Evolutionary conservation across 2,797 vertebrate species (phyloP).

Genomic region (Arvicola amphibius): DNA sequence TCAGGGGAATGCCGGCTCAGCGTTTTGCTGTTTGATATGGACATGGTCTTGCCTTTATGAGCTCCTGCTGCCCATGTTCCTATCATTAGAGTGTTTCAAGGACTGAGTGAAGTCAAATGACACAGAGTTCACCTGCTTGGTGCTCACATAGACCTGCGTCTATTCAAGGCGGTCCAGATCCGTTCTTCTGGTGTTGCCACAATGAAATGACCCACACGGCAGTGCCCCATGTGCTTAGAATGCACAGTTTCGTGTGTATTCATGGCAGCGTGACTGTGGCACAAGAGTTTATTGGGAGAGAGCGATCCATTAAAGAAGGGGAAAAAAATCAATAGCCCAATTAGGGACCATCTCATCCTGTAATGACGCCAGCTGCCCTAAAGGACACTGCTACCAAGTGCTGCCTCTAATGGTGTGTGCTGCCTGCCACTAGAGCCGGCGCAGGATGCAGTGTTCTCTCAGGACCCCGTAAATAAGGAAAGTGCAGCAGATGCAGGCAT

Average conservation of each 20-base stretch:
- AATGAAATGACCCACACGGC: neutral
- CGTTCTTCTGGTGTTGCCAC: neutral
- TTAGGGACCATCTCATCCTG: slow-evolving; percentile 77
- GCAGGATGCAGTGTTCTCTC: neutral
- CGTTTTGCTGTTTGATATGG: neutral
- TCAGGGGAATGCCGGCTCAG: neutral
- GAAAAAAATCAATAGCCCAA: slow-evolving; percentile 83
- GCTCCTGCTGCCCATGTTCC: neutral
- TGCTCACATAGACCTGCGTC: neutral
- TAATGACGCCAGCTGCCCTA: slow-evolving; percentile 67
- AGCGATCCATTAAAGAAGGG: slow-evolving; percentile 76
- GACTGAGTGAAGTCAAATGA: neutral
- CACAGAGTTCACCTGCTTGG: accelerated
- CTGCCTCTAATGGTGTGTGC: slow-evolving; percentile 38
- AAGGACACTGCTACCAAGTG: slow-evolving; percentile 42
- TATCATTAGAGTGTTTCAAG: neutral
- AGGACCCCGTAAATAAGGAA: neutral
- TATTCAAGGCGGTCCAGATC: neutral
- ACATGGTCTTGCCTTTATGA: neutral
- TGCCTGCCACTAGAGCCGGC: neutral
- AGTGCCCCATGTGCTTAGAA: neutral
- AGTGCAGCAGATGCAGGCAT: neutral
- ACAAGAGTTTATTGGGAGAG: slow-evolving; percentile 67
- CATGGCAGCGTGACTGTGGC: slow-evolving; percentile 64
- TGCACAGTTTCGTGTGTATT: neutral